Base-by-base conservation (phyloP, 2,797 vertebrate genomes). In the Lophius americanus region DNA sequence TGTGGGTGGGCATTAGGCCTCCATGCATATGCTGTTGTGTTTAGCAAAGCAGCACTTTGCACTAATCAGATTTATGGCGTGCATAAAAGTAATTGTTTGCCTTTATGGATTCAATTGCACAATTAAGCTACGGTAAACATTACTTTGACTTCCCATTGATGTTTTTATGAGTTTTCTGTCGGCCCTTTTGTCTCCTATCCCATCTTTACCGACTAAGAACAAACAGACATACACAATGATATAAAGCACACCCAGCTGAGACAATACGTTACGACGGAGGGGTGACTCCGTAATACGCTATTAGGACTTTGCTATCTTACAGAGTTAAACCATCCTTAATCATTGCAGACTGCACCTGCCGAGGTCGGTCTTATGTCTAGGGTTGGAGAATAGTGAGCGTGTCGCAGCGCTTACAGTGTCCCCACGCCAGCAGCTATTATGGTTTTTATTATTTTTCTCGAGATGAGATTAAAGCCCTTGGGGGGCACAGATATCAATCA, bases 11-110 rank as follows among this genome's bases (percentile, higher is more conserved):
- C 68, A 72, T 81, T 60, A 85, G 66, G 64, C 73, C 72, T 59
- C 72, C 39, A 50, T 77, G 71, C 64, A 78, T 68, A 58, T 66
- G 52, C 47, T 59, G 41, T 50, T 69, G 68, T 46, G 23, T 79
- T 83, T 23, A 23, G 23, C 23, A 23, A 23, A 78, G 75, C 8
- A 3, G 52, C 64, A 70, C 71, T 68, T 23, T 1, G 38, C n/a
- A 11, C 75, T 89, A 87, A 90, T 91, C 81, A 91, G 78, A 90
- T 93, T 90, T 85, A 87, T 82, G 60, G 44, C 60, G 69, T 58
- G 64, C 71, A 77, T 86, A 82, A 88, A 80, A 63, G 79, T 84
- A 90, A 89, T 81, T 83, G 84, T 81, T 68, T 78, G 59, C 56
- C 69, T 90, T 88, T 78, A 87, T 81, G 55, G 78, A 82, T 82